A percentile compares a stretch with the other conserved stretches of the same genome.
Evolutionary conservation across 2,797 vertebrate species (phyloP).

Genomic region (Amazona ochrocephala): DNA sequence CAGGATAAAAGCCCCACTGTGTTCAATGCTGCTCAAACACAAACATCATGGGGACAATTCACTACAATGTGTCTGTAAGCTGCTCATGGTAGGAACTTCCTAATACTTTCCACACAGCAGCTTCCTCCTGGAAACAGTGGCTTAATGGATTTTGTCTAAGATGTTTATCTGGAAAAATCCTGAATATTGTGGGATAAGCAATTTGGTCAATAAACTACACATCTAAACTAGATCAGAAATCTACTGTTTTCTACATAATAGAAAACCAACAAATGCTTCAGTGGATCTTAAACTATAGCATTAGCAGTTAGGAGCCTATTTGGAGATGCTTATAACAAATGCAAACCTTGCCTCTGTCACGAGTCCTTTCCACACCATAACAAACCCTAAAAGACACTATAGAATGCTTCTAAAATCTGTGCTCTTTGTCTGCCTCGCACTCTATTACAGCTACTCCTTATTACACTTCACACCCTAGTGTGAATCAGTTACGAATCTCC

Average conservation of each 20-base stretch:
- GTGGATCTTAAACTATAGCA: background rate
- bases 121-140: background rate
- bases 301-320: background rate
- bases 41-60: background rate
- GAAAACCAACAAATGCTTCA: background rate
- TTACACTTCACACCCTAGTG: background rate
- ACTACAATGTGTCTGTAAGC: background rate
- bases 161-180: constrained; percentile 4
- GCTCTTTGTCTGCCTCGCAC: background rate
- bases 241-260: background rate
- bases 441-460: background rate
- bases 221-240: background rate
- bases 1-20: constrained; percentile 15
- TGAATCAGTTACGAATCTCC: background rate
- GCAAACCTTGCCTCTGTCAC: background rate
- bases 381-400: background rate
- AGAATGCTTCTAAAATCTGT: background rate
- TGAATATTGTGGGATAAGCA: background rate
- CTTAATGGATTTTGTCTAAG: background rate
- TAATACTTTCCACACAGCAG: background rate
- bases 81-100: constrained; percentile 8
- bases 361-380: background rate
- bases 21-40: background rate
- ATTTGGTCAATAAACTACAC: background rate
- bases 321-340: background rate